Base-by-base conservation (phyloP, 92 coral and sea anemone genomes). In the Actinernus sp. region DNA sequence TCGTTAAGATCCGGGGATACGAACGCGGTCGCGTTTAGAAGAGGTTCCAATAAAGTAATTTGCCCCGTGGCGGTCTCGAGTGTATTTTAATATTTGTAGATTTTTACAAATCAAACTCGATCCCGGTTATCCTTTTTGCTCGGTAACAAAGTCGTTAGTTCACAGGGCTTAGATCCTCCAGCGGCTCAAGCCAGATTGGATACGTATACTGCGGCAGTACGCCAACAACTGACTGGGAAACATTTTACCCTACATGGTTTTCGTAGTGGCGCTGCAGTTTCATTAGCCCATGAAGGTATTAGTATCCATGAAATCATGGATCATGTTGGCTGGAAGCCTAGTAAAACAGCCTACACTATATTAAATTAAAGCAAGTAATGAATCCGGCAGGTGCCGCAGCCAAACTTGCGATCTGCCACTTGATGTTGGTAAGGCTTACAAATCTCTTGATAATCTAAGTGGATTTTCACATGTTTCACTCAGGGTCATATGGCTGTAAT, bases 291-390 rank as follows among this genome's bases (percentile, higher is more conserved):
- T n/a, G n/a, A n/a, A n/a, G n/a, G n/a, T n/a, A n/a, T n/a, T n/a
- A n/a, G n/a, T n/a, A n/a, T n/a, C n/a, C n/a, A n/a, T n/a, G n/a
- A n/a, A n/a, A n/a, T n/a, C n/a, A n/a, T n/a, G n/a, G n/a, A 49
- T 20, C 55, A 49, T 49, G 55, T 49, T 10, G 55, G 55, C 22
- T 49, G 55, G 55, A 49, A 49, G 27, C 4, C 55, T 21, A 49
- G 55, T 49, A 49, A 49, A 18, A 18, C 55, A 6, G 55, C 19
- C 55, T 49, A 11, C 55, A 49, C 26, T 49, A 49, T 20, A 49
- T 49, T 49, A 49, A 49, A 36, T 36, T n/a, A n/a, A n/a, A n/a
- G n/a, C n/a, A n/a, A n/a, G n/a, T n/a, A n/a, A n/a, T n/a, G n/a
- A n/a, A n/a, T n/a, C 51, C 51, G 3, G 51, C 51, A 3, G 51